These are phyloP conservation scores for Pogonomyrmex barbatus DNA, from an alignment of 1,140 invertebrate species.

Conservation along the genomic window DNA sequence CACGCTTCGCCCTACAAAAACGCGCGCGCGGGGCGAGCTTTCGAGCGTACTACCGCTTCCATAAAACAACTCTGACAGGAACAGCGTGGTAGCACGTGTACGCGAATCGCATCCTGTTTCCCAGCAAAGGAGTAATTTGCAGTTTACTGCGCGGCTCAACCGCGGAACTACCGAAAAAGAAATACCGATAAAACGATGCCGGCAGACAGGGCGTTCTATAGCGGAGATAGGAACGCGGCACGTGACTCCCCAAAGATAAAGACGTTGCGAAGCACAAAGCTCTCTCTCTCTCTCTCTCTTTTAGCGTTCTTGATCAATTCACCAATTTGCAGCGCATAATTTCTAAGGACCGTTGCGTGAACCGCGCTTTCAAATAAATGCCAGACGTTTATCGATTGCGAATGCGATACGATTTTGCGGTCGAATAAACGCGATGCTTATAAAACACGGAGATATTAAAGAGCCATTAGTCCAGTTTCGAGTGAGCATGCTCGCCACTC, in stretches of 20 bases:
- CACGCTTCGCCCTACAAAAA: conserved; percentile 67
- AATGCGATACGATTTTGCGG: conserved; percentile 35
- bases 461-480: conserved; percentile 53
- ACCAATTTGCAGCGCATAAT: not conserved
- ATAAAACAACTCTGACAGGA: conserved; percentile 59
- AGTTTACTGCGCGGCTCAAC: conserved; percentile 31
- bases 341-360: not conserved
- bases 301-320: not conserved
- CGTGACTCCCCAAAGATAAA: not conserved
- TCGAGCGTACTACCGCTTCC: conserved; percentile 58
- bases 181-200: conserved; percentile 23
- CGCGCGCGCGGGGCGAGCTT: conserved; percentile 43
- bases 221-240: not conserved
- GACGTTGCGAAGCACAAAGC: not conserved
- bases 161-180: conserved; percentile 28
- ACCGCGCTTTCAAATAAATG: conserved; percentile 33
- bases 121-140: conserved; percentile 52
- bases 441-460: conserved; percentile 55
- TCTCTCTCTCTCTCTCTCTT: not conserved
- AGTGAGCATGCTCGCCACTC: conserved; percentile 15
- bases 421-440: conserved; percentile 45
- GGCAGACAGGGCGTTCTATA: not conserved
- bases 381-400: conserved; percentile 21
- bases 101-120: conserved; percentile 57
- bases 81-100: conserved; percentile 59